These are phyloP conservation scores for Pristionchus arcanus DNA, from an alignment of 2,888 invertebrate genomes.

Conservation along the genomic window DNA sequence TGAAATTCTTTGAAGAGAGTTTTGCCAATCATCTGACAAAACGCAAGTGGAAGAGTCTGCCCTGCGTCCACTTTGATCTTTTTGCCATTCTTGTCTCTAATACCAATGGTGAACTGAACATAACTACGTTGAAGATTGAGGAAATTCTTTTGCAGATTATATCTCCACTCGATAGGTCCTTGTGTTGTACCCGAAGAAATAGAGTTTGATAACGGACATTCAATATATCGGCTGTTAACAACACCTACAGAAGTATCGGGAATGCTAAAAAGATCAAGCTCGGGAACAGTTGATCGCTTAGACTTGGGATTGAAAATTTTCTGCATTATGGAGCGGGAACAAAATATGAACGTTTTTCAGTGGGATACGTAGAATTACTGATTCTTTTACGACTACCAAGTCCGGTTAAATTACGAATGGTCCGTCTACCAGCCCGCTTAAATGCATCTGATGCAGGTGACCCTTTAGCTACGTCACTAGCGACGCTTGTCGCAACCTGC, in stretches of 20 bases:
- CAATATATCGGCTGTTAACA: not conserved
- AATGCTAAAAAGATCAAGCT: slow-evolving; percentile 49
- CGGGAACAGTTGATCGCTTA: slow-evolving; percentile 13
- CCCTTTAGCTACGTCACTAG: not conserved
- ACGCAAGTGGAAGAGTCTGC: too few species aligned
- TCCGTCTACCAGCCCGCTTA: too few species aligned
- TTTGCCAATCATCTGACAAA: too few species aligned
- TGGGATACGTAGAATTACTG: too few species aligned
- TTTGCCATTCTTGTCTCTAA: too few species aligned
- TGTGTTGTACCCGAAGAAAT: not conserved
- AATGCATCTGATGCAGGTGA: not conserved
- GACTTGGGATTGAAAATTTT: not conserved
- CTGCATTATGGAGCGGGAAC: not conserved
- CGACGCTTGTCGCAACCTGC: not conserved
- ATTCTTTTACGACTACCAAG: too few species aligned
- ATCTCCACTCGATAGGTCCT: slow-evolving; percentile 42
- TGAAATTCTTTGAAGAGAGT: too few species aligned
- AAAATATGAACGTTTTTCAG: too few species aligned
- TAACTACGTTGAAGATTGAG: not conserved
- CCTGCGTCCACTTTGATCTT: too few species aligned
- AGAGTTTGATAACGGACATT: not conserved
- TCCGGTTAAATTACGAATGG: too few species aligned
- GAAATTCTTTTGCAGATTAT: not conserved
- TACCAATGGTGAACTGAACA: too few species aligned
- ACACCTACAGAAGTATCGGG: slow-evolving; percentile 40